Evolutionary conservation across 2,888 invertebrate species (phyloP).

Genomic region (Euphydryas editha): DNA sequence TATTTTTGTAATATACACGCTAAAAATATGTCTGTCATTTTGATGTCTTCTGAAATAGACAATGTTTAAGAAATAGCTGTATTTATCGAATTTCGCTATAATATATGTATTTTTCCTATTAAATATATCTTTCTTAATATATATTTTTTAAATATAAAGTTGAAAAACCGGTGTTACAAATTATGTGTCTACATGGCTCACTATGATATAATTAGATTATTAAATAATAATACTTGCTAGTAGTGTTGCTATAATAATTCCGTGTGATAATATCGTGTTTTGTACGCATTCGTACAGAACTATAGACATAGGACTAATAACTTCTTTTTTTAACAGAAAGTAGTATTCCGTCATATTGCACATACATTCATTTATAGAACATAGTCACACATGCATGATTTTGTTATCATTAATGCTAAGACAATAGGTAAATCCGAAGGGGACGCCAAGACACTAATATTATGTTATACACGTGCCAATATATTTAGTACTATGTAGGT

Average conservation of each 20-base stretch:
- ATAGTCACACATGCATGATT: conserved; percentile 3
- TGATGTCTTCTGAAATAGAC: neutral
- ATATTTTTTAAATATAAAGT: neutral
- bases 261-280: too few relatives aligned
- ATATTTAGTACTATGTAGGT: conserved; percentile 51
- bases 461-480: conserved; percentile 66
- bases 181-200: neutral
- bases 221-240: neutral
- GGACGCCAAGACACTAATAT: conserved; percentile 53
- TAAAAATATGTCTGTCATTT: too few relatives aligned
- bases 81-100: neutral
- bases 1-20: too few relatives aligned
- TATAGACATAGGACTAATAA: too few relatives aligned
- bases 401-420: neutral
- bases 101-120: neutral
- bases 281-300: too few relatives aligned
- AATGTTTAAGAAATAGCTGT: neutral
- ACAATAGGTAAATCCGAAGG: conserved; percentile 20
- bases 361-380: neutral
- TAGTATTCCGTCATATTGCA: neutral
- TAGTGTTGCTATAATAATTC: neutral
- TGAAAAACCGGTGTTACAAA: neutral
- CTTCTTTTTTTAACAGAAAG: too few relatives aligned
- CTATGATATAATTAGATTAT: neutral
- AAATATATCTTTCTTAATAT: neutral